Evolutionary conservation across 2,888 invertebrate species (phyloP), one percentile per base, ranked within the genome.

Genomic region (Synanthedon myopaeformis): DNA sequence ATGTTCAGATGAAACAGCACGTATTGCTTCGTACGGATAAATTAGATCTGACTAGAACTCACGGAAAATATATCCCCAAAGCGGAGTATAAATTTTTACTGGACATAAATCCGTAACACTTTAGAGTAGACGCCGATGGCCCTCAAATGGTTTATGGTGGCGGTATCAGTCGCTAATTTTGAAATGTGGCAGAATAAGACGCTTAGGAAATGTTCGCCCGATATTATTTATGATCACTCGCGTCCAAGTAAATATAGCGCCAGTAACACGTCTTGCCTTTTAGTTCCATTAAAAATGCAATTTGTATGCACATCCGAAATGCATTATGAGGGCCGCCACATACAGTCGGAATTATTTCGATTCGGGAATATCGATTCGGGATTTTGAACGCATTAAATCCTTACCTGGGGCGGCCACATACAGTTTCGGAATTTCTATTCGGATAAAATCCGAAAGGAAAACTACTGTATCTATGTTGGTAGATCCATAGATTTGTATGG

Each of bases 141-240:
- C 66, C 58, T 60, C 58, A 60, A 13, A 60, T 65, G 63, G 64
- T 69, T 74, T 66, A 66, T 59, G 59, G 49, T 19, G 28, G 51
- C 61, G 59, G 62, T 66, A 69, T 70, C 62, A 66, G 58, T 62
- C 63, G 70, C 69, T 75, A 74, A 74, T 74, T 73, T 72, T 72
- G 69, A 70, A 74, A 73, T 72, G 74, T 70, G 69, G 70, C 63
- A 66, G 69, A 74, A 70, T 70, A 69, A 70, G 72, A 66, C 62
- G 65, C 65, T 61, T 57, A 60, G 55, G 56, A 53, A 51, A 53
- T 51, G 51, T 45, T 50, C 28, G 23, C 42, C 54, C 51, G 53
- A 60, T 60, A 57, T 66, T 64, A 69, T 70, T 69, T 67, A 69
- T 62, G 55, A 57, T 19, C 49, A 49, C 55, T 50, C 45, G 56